These are phyloP conservation scores for Anarhynchus alexandrinus DNA, from an alignment of 2,113 vertebrate genomes.

Conservation along the genomic window DNA sequence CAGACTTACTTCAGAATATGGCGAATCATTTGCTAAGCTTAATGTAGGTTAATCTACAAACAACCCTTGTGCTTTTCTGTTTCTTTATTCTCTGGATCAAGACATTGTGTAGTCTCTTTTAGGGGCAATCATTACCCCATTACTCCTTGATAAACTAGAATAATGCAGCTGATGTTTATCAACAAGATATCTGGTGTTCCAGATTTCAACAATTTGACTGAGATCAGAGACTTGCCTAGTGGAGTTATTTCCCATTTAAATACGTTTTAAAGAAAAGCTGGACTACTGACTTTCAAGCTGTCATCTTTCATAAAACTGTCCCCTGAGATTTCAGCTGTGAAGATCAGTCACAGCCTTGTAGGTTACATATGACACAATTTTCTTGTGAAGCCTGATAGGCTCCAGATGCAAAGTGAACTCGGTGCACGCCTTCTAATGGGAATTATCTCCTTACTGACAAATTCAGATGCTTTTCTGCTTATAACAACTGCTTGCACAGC, in stretches of 20 bases:
- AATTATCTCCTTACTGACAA: background rate
- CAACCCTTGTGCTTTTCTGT: rapidly evolving
- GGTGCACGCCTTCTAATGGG: background rate
- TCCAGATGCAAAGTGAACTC: background rate
- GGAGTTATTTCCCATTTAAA: background rate
- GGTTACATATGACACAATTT: background rate
- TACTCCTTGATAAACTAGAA: background rate
- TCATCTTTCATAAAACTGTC: background rate
- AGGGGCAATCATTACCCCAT: background rate
- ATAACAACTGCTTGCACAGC: background rate
- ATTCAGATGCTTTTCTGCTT: background rate
- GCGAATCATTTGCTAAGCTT: background rate
- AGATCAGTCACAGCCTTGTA: background rate
- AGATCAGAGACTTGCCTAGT: background rate
- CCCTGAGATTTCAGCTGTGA: background rate
- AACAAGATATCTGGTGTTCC: background rate
- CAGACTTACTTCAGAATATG: background rate
- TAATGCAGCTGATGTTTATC: background rate
- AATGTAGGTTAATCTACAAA: background rate
- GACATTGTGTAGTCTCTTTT: background rate
- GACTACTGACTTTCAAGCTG: background rate
- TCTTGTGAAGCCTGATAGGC: background rate
- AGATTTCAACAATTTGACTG: background rate
- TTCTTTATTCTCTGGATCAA: background rate
- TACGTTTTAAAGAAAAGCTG: background rate